Percentiles rank a stretch among this genome's conserved stretches.
Conservation (phyloP, 1,140 invertebrate genomes). For the Piezodorus guildinii region DNA sequence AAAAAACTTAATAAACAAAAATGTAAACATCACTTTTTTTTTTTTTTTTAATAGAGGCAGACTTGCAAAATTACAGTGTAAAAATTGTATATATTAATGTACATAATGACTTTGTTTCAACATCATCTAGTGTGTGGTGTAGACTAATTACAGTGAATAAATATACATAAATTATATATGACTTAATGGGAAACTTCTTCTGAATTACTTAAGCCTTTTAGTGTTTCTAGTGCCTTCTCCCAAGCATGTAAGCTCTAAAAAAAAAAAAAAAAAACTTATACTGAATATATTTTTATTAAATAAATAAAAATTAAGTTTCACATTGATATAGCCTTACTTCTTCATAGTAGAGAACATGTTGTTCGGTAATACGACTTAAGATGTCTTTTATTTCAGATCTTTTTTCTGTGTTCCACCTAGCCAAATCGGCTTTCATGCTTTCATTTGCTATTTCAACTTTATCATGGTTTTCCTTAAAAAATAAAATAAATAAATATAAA, state of each 20-base stretch:
- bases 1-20: too few relatives aligned
- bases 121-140: too few relatives aligned
- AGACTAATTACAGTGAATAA: too few relatives aligned
- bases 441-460: constrained; percentile 58
- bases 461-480: constrained; percentile 40
- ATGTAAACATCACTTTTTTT: too few relatives aligned
- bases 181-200: constrained; percentile 2
- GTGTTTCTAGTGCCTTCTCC: constrained; percentile 21
- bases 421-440: constrained; percentile 55
- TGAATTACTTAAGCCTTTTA: constrained; percentile 4
- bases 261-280: constrained; percentile 7
- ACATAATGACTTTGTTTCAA: too few relatives aligned
- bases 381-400: constrained; percentile 53
- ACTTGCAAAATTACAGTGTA: too few relatives aligned
- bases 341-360: constrained; percentile 56
- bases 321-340: constrained; percentile 31
- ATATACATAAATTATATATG: too few relatives aligned
- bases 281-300: not conserved
- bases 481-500: constrained; percentile 15
- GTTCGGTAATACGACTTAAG: constrained; percentile 49
- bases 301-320: not conserved
- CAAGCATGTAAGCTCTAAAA: constrained; percentile 23
- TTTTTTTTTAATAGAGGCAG: too few relatives aligned
- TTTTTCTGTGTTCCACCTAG: constrained; percentile 59
- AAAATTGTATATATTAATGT: too few relatives aligned